Evolutionary conservation across 2,888 invertebrate genomes (phyloP), one percentile per base, ranked within the genome.

Genomic region (Hirtodrosophila histrioides): DNA sequence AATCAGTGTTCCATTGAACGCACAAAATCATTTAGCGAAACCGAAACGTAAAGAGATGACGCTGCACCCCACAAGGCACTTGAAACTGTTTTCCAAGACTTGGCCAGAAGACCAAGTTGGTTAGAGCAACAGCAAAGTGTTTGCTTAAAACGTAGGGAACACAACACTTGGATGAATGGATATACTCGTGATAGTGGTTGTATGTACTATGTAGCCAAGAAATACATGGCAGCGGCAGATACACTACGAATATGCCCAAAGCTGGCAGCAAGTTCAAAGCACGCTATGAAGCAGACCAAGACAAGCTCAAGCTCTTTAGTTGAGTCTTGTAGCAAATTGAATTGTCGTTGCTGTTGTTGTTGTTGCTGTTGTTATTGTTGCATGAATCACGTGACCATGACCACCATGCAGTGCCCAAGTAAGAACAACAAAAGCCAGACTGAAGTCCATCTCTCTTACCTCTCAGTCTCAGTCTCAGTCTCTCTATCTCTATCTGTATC

Each of bases 1-100:
- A 89, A 85, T 90, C 91, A 91, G 82, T 90, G 90, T 91, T 92
- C 91, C 91, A 90, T 91, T 92, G 91, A 91, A 91, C 86, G 91
- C 91, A 87, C 91, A 91, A 91, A 91, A 91, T 91, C 91, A 91
- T 91, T 91, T 90, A 91, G 91, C 91, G 91, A 90, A 91, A 91
- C 91, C 90, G 79, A 89, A 82, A 75, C 69, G 74, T 75, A 72
- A 73, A 82, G 72, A 77, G 62, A 51, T 36, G 54, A 71, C 62
- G 56, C 60, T 78, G 70, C 78, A 78, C 73, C 76, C 81, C 77
- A 73, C 60, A 69, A 77, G 74, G 75, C 73, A 85, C 85, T 86
- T 84, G 74, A 84, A 85, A 86, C 86, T 86, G 84, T 84, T 74
- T 73, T 86, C 53, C 55, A 72, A 78, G 69, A 68, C 48, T 39